A percentile compares a stretch with the other conserved stretches of the same genome.
Evolutionary conservation across 2,797 vertebrate species (phyloP).

Genomic region (Onychomys torridus): DNA sequence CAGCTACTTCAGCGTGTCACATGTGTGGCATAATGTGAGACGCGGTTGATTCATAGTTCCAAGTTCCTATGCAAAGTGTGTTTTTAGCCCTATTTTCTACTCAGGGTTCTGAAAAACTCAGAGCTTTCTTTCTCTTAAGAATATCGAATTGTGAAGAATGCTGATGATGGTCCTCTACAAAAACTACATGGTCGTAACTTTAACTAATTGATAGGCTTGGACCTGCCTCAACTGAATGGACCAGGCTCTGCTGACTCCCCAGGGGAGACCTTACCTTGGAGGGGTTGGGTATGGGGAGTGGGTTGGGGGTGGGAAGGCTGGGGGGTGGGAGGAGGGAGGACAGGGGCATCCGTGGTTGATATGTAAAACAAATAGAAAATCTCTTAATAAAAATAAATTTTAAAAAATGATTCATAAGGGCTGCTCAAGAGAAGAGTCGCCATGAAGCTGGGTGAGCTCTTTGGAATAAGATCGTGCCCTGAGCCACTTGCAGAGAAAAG

Average conservation of each 20-base stretch:
- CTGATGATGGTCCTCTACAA: neutral
- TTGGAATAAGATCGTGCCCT: neutral
- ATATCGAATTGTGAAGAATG: neutral
- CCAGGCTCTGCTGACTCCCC: too few species aligned
- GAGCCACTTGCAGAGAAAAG: neutral
- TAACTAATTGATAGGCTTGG: neutral
- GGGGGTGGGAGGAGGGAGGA: too few species aligned
- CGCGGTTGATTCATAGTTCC: neutral
- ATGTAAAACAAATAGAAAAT: too few species aligned
- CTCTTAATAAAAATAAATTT: too few species aligned
- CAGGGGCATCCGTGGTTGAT: too few species aligned
- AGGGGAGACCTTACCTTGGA: too few species aligned
- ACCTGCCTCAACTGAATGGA: too few species aligned
- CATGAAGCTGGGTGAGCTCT: neutral
- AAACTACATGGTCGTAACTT: neutral
- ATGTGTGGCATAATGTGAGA: neutral
- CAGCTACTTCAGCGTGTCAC: neutral
- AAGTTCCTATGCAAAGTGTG: neutral
- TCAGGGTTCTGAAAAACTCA: conserved; percentile 33
- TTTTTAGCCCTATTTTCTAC: neutral
- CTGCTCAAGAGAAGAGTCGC: neutral
- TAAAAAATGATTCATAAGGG: too few species aligned
- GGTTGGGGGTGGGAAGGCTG: too few species aligned
- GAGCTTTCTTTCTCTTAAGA: neutral
- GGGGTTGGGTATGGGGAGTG: too few species aligned